Percentiles rank a stretch among this genome's conserved stretches.
Evolutionary conservation across 92 coral and sea anemone species (phyloP).

Genomic region (Meandrina meandrites): DNA sequence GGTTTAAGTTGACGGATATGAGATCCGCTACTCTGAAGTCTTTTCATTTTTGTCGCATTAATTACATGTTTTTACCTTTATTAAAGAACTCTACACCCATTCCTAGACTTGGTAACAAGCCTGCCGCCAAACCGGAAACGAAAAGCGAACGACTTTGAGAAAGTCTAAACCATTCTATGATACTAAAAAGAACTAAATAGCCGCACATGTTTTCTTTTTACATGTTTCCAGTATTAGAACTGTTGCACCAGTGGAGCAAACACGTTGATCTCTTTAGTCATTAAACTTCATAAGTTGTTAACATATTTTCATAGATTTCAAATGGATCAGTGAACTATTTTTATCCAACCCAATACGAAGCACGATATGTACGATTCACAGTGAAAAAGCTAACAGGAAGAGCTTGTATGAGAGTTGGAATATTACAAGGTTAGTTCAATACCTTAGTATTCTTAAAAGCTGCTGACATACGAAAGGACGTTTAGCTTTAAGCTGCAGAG

Average conservation of each 20-base stretch:
- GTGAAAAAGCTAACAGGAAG: background rate
- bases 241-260: background rate
- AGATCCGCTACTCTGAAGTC: too few species aligned
- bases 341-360: background rate
- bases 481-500: too few species aligned
- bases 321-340: conserved; percentile 21
- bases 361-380: conserved; percentile 35
- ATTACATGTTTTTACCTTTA: too few species aligned
- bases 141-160: too few species aligned
- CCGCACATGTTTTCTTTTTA: too few species aligned
- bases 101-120: too few species aligned
- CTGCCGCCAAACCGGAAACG: too few species aligned
- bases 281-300: background rate
- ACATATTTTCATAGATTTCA: background rate
- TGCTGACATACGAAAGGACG: too few species aligned
- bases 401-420: conserved; percentile 27
- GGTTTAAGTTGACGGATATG: background rate
- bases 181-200: background rate
- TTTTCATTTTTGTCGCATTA: too few species aligned
- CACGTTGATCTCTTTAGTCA: background rate
- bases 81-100: background rate
- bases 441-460: too few species aligned
- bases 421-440: conserved; percentile 8
- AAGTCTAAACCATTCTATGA: too few species aligned
- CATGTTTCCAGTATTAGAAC: background rate